Evolutionary conservation across 2,888 invertebrate genomes (phyloP).

Genomic region (Acutogordius australiensis): DNA sequence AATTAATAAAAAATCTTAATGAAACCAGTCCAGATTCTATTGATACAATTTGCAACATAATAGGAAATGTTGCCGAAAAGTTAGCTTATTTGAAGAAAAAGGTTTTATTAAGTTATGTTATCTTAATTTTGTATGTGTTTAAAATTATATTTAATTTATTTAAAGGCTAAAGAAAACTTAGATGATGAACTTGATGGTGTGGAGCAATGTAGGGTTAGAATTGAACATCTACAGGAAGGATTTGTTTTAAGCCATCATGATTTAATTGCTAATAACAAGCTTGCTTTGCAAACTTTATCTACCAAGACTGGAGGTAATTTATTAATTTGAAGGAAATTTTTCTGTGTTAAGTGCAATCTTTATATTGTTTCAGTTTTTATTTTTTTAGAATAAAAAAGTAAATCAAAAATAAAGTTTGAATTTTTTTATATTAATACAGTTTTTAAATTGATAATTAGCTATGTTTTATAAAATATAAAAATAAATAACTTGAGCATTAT

Average conservation of each 20-base stretch:
- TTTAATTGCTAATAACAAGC: no score
- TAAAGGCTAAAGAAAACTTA: constrained; percentile 54
- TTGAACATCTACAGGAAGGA: constrained; percentile 57
- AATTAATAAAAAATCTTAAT: background rate
- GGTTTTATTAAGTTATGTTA: constrained; percentile 19
- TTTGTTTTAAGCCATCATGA: constrained; percentile 13
- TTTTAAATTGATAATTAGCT: no score
- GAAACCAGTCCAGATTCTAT: constrained; percentile 24
- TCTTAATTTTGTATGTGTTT: constrained; percentile 8
- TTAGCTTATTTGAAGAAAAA: constrained; percentile 63
- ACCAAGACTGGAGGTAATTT: no score
- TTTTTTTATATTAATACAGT: no score
- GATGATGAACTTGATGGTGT: constrained; percentile 65
- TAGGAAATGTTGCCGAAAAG: constrained; percentile 61
- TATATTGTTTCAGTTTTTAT: no score
- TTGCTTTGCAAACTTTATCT: no score
- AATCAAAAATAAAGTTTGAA: no score
- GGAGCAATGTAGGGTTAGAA: constrained; percentile 55
- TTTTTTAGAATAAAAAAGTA: no score
- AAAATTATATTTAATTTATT: constrained; percentile 7
- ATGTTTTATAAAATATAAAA: no score
- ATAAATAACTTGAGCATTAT: no score
- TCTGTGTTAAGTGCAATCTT: no score
- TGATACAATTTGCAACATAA: constrained; percentile 43
- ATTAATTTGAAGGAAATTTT: no score